Percentiles rank a stretch among this genome's conserved stretches.
Evolutionary conservation across 2,888 invertebrate species (phyloP).

Genomic region (Falcaria lacertinaria): DNA sequence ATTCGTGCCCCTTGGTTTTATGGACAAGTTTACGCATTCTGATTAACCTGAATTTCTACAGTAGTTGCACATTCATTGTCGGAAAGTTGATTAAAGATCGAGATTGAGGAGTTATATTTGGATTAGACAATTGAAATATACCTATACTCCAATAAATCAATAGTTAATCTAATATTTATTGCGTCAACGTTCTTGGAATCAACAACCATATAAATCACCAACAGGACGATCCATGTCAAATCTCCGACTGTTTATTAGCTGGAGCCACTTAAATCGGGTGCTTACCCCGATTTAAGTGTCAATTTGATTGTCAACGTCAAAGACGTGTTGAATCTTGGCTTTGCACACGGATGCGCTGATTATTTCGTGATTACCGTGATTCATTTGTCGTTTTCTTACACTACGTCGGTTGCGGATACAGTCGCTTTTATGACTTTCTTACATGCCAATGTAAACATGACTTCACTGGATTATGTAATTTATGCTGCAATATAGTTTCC

Average conservation of each 20-base stretch:
- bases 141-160: too few relatives aligned
- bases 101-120: too few relatives aligned
- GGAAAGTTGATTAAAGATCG: too few relatives aligned
- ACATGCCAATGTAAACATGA: slow-evolving; percentile 1
- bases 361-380: slow-evolving; percentile 22
- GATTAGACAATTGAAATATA: too few relatives aligned
- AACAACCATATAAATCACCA: not conserved
- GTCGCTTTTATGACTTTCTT: slow-evolving; percentile 22
- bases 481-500: not conserved
- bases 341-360: slow-evolving; percentile 31
- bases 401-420: slow-evolving; percentile 30
- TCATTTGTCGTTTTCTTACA: slow-evolving; percentile 27
- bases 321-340: slow-evolving; percentile 8
- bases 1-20: slow-evolving; percentile 35
- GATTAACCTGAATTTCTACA: slow-evolving; percentile 28
- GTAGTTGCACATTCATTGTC: too few relatives aligned
- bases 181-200: too few relatives aligned
- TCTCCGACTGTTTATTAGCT: not conserved
- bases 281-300: slow-evolving; percentile 12
- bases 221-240: not conserved
- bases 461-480: not conserved
- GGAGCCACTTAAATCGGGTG: not conserved
- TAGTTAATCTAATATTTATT: too few relatives aligned
- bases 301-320: not conserved
- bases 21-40: slow-evolving; percentile 20